Conservation (phyloP, 1,140 invertebrate genomes). For the Grapholita molesta region DNA sequence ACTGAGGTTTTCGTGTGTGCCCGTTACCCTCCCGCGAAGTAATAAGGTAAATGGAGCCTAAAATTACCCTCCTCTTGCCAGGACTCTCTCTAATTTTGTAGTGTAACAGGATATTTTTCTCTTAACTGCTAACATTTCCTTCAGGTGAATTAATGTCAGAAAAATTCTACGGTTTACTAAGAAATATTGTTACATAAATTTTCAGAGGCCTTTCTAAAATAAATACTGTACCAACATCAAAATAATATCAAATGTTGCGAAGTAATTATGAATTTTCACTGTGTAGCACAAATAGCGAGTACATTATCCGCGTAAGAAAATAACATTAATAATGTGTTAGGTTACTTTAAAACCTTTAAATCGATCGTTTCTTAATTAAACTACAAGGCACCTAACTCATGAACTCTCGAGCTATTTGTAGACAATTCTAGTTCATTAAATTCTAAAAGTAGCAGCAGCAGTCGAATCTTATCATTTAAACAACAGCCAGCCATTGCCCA, state of each 20-base stretch:
- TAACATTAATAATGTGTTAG: too few relatives aligned
- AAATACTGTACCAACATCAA: background rate
- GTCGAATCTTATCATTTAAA: background rate
- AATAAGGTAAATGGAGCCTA: slow-evolving; percentile 50
- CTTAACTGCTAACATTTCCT: background rate
- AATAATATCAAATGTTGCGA: background rate
- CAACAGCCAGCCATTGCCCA: background rate
- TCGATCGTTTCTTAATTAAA: too few relatives aligned
- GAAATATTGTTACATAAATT: background rate
- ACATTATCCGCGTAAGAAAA: too few relatives aligned
- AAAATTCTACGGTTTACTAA: background rate
- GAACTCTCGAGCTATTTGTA: too few relatives aligned
- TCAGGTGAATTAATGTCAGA: background rate
- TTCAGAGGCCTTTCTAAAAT: background rate
- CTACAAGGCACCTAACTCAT: too few relatives aligned
- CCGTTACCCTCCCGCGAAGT: slow-evolving; percentile 38
- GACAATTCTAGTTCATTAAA: background rate
- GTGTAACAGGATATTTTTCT: slow-evolving; percentile 24
- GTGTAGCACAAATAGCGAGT: too few relatives aligned
- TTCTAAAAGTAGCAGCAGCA: background rate
- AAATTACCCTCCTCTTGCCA: slow-evolving; percentile 42
- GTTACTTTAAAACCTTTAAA: too few relatives aligned
- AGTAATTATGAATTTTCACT: background rate
- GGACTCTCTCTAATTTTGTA: slow-evolving; percentile 17
- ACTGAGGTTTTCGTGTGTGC: slow-evolving; percentile 19